A percentile compares a stretch with the other conserved stretches of the same genome.
phyloP scores from a whole-genome alignment of 2,888 invertebrate genomes.

The Caenorhabditis parvicauda region DNA sequence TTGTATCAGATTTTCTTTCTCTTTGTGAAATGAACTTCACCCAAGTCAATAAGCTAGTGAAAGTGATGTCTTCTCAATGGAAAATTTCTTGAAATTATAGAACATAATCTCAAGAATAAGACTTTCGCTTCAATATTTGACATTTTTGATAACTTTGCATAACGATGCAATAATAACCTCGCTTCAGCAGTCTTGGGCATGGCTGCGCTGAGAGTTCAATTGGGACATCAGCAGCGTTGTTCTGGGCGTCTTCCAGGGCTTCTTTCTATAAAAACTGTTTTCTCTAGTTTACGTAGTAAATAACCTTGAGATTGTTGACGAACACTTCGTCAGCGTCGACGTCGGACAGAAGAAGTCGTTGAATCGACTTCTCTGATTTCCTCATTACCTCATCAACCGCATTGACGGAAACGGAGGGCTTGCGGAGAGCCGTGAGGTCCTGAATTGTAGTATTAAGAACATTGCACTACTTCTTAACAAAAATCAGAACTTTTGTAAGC shows the following conservation, averaged over 20 bases:
- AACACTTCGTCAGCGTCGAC: constrained; percentile 7
- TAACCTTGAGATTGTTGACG: constrained; percentile 5
- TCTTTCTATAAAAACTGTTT: constrained; percentile 1
- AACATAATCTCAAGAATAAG: too few relatives aligned
- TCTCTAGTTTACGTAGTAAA: neutral
- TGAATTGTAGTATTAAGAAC: too few relatives aligned
- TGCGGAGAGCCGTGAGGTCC: neutral
- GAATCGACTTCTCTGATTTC: too few relatives aligned
- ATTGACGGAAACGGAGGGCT: constrained; percentile 5
- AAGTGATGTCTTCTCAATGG: too few relatives aligned
- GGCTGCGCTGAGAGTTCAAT: constrained; percentile 32
- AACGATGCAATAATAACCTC: constrained; percentile 6
- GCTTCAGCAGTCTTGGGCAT: constrained; percentile 39
- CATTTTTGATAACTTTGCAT: neutral
- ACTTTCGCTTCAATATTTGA: neutral
- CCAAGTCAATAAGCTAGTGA: too few relatives aligned
- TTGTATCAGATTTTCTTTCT: too few relatives aligned
- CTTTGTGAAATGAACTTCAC: too few relatives aligned
- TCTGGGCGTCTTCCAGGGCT: constrained; percentile 25
- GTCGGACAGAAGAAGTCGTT: too few relatives aligned
- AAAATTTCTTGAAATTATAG: neutral
- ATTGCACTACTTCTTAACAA: too few relatives aligned
- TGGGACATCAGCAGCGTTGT: constrained; percentile 33
- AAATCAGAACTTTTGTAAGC: too few relatives aligned
- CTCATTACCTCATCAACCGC: too few relatives aligned